Evolutionary conservation across 1,140 invertebrate genomes (phyloP), one percentile per base, ranked within the genome.

Genomic region (Eriosoma lanigerum): DNA sequence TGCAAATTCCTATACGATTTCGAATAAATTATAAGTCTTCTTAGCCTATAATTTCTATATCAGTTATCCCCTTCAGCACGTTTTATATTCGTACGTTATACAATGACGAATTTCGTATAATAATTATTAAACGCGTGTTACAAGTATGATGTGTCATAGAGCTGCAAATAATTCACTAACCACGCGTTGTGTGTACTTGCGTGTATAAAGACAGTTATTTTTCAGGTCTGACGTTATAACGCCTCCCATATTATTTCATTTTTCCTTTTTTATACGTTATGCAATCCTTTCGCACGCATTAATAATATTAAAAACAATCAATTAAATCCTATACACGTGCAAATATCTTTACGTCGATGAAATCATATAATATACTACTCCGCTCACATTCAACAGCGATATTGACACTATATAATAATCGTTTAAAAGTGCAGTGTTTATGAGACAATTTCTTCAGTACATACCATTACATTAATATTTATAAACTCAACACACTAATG

Each of bases 151-250:
- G 75, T 78, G 56, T 60, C 75, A 46, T 60, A 32, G 56, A 62
- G 75, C 38, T 78, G 75, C 56, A 78, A 78, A 78, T 4, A 78
- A 48, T 58, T 60, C 56, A 48, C 56, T 56, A 19, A 54, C 29
- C 15, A 29, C n/a, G 9, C n/a, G n/a, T n/a, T n/a, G 29, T 54
- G 15, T n/a, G 13, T 24, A 52, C 26, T 76, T 21, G 75, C 75
- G 75, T 78, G 75, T 26, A 58, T 26, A 17, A 26, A 48, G 75
- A 78, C 56, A 38, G 56, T 78, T 78, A 60, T n/a, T 60, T 24
- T 60, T 24, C 38, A 48, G 15, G 56, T 62, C 17, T 13, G 38
- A 38, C 56, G 54, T 46, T 5, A 15, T 44, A 68, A 2, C 29
- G 48, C 48, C 46, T 12, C 52, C 52, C 52, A 21, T 73, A 38